Evolutionary conservation across 2,113 vertebrate species (phyloP), one percentile per base, ranked within the genome.

Genomic region (Eptesicus fuscus): DNA sequence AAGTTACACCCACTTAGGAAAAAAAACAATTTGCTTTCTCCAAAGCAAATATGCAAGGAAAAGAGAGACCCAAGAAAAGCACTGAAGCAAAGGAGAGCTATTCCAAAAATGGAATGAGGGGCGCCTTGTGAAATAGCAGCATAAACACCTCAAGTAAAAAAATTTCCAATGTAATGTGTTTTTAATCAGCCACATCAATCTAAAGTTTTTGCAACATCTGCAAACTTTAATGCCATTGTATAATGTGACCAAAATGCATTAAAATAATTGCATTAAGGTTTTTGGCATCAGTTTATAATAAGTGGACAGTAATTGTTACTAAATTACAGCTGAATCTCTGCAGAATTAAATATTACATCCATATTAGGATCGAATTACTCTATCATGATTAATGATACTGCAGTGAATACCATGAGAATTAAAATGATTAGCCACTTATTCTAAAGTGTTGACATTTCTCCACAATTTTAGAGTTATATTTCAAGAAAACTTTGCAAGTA

Each of bases 221-320:
- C 73, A 98, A 93, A 96, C 44, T 78, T 83, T 79, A 97, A 80
- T 89, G 92, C 9, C 37, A 91, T 37, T 78, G 35, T 49, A 91
- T 59, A 84, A 89, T 95, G 73, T 91, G 73, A 96, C 93, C 96
- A 96, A 97, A 97, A 84, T 88, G 53, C 84, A 95, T 92, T 95
- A 92, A 97, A 96, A 97, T 96, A 98, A 98, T 97, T 96, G 91
- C 32, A 69, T 96, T 91, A 97, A 83, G 92, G 77, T 93, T 97
- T 91, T 92, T 79, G 95, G 84, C 96, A 96, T 96, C 90, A 84
- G 40, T 97, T 97, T 97, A 95, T 95, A 98, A 95, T 97, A 97
- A 97, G 84, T 90, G 97, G 96, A 97, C 96, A 98, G 90, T 97
- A 98, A 98, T 96, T 98, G 94, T 96, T 97, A 92, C 96, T 98